Evolutionary conservation across 2,888 invertebrate genomes (phyloP).

Genomic region (Acronicta aceris): DNA sequence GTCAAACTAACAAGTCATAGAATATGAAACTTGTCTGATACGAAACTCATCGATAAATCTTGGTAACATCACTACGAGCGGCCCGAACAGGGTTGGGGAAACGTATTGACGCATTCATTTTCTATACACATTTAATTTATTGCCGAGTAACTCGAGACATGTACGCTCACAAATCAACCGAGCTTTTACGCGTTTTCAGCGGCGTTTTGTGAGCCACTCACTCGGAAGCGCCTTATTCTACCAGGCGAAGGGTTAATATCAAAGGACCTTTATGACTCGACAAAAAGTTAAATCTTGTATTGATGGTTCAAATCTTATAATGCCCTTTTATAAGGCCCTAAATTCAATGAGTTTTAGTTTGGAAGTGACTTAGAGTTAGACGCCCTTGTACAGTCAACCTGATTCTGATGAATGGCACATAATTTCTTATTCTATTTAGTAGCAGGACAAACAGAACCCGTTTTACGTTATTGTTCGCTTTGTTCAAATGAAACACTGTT

Average conservation of each 20-base stretch:
- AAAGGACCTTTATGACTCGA: conserved; percentile 60
- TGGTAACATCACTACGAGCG: conserved; percentile 72
- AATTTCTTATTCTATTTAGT: conserved; percentile 66
- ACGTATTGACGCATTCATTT: conserved; percentile 81
- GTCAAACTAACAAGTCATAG: conserved; percentile 62
- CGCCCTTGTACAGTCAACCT: conserved; percentile 44
- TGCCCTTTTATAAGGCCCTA: conserved; percentile 41
- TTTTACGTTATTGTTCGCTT: conserved; percentile 60
- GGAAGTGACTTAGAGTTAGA: conserved; percentile 44
- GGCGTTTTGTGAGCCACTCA: conserved; percentile 70
- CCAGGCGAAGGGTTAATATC: conserved; percentile 64
- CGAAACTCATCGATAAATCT: conserved; percentile 77
- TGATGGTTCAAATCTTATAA: conserved; percentile 54
- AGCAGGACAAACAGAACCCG: conserved; percentile 67
- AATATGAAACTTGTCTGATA: conserved; percentile 66
- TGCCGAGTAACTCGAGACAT: conserved; percentile 79
- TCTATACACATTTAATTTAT: conserved; percentile 83
- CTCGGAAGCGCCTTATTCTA: conserved; percentile 59
- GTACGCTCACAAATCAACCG: conserved; percentile 78
- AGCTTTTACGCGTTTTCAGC: conserved; percentile 74
- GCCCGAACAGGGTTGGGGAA: conserved; percentile 64
- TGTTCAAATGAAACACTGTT: conserved; percentile 58
- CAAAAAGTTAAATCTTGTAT: conserved; percentile 57
- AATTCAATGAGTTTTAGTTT: conserved; percentile 51
- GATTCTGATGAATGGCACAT: conserved; percentile 68